These are phyloP conservation scores for Lathronympha strigana DNA, from an alignment of 2,888 invertebrate species.

Conservation along the genomic window DNA sequence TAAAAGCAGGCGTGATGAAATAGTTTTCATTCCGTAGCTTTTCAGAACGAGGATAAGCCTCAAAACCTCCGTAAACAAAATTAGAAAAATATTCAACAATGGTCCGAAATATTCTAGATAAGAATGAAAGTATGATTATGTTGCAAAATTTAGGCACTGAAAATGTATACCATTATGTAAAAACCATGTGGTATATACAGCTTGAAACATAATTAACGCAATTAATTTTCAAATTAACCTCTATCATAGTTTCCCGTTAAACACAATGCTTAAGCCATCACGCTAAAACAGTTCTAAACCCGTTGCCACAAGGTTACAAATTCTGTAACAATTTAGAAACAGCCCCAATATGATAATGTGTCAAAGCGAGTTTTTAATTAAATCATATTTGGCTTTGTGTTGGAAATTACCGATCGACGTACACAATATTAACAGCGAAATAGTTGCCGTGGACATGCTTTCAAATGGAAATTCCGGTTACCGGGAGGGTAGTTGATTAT, in stretches of 20 bases:
- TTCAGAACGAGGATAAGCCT: no score
- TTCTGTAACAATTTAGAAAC: background rate
- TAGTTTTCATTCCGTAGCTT: no score
- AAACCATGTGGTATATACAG: no score
- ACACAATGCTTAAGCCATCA: background rate
- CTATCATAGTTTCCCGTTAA: background rate
- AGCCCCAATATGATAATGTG: constrained; percentile 11
- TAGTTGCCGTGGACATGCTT: background rate
- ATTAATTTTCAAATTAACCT: background rate
- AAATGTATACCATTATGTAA: no score
- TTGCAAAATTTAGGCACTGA: no score
- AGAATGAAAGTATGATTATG: no score
- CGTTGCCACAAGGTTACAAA: background rate
- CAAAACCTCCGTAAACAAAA: no score
- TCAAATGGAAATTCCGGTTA: background rate
- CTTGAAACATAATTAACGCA: background rate
- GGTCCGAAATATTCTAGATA: no score
- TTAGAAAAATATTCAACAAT: no score
- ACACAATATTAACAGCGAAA: constrained; percentile 6
- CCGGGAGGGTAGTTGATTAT: no score
- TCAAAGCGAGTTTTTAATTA: constrained; percentile 17
- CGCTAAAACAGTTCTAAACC: background rate
- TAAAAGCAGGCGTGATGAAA: no score
- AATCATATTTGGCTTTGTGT: constrained; percentile 11
- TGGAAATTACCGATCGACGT: background rate